Conservation (phyloP, 2,113 vertebrate species). For the human region GRCh38 chr4:188058501-188059000, state of each 20-base stretch:
- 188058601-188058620: no score
- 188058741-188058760: neutral
- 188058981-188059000: neutral
- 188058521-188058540: neutral
- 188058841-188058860: neutral
- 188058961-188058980: neutral
- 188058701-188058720: neutral
- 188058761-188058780: neutral
- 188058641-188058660: no score
- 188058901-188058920: neutral
- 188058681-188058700: neutral
- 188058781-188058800: neutral
- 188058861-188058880: neutral
- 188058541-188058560: no score
- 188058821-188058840: neutral
- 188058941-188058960: neutral
- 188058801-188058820: neutral
- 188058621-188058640: no score
- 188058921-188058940: neutral
- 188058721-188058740: neutral
- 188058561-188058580: no score
- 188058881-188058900: neutral
- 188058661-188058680: neutral
- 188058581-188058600: no score
- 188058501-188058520: neutral